A percentile compares a stretch with the other conserved stretches of the same genome.
phyloP scores from a whole-genome alignment of 2,797 vertebrate genomes.

The Anguilla marmorata region DNA sequence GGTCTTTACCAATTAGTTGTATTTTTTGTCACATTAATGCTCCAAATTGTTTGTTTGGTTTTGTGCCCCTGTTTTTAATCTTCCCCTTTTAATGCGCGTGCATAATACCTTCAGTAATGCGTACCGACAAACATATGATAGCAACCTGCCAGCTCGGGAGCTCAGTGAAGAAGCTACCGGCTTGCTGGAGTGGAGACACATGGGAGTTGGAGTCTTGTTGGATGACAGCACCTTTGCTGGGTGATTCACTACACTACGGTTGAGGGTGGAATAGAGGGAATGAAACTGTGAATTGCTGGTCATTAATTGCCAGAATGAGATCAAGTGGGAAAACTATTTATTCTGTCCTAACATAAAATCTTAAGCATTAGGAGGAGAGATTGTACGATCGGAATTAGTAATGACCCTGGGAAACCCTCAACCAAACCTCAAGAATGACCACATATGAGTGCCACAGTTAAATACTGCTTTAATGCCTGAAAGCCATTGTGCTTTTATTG shows the following conservation, averaged over 20 bases:
- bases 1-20: not conserved
- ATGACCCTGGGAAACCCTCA: not conserved
- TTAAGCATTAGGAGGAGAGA: not conserved
- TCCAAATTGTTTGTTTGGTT: conserved; percentile 13
- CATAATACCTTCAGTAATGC: not conserved
- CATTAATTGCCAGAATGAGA: not conserved
- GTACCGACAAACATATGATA: not conserved
- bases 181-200: not conserved
- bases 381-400: not conserved
- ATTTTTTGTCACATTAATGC: conserved; percentile 18
- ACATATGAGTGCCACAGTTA: not conserved
- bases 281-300: not conserved
- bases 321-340: not conserved
- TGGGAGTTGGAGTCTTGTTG: not conserved
- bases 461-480: not conserved
- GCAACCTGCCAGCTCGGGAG: not conserved
- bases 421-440: conserved; percentile 9
- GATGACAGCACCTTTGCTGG: not conserved
- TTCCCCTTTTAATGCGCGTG: not conserved
- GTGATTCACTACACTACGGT: not conserved
- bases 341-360: not conserved
- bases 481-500: not conserved
- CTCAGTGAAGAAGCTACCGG: not conserved
- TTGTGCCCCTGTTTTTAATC: not conserved
- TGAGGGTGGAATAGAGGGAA: not conserved